A percentile compares a stretch with the other conserved stretches of the same genome.
phyloP scores from a whole-genome alignment of 2,888 invertebrate genomes.

The Rhorus exstirpatorius region DNA sequence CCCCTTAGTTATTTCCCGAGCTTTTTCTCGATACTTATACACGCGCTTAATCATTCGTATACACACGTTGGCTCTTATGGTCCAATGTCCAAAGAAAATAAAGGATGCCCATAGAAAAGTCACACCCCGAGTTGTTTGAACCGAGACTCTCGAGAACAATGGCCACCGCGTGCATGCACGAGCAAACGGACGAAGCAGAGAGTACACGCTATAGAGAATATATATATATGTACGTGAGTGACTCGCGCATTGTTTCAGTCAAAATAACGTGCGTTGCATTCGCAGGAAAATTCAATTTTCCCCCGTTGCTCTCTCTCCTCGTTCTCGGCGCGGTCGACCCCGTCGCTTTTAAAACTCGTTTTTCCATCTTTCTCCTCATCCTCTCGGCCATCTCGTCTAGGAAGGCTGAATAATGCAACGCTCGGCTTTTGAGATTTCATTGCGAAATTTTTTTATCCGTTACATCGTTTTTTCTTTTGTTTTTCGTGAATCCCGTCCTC shows the following conservation, averaged over 20 bases:
- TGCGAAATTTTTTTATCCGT: neutral
- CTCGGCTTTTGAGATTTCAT: slow-evolving; percentile 31
- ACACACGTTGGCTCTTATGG: neutral
- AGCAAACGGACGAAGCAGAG: slow-evolving; percentile 16
- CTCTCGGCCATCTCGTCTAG: neutral
- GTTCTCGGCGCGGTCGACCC: slow-evolving; percentile 11
- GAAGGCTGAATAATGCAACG: slow-evolving; percentile 47
- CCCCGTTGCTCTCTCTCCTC: slow-evolving; percentile 21
- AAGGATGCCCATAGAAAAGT: slow-evolving; percentile 13
- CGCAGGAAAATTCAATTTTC: slow-evolving; percentile 62
- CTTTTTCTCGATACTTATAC: neutral
- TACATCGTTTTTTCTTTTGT: neutral
- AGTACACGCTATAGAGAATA: neutral
- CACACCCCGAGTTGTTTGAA: slow-evolving; percentile 6
- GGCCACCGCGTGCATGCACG: slow-evolving; percentile 21
- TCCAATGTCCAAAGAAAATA: slow-evolving; percentile 4
- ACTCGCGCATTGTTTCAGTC: slow-evolving; percentile 54
- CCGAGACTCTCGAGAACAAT: slow-evolving; percentile 28
- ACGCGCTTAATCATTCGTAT: slow-evolving; percentile 1
- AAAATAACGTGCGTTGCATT: slow-evolving; percentile 54
- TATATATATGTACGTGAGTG: slow-evolving; percentile 5
- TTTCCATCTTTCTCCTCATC: slow-evolving; percentile 31
- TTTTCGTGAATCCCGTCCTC: no score
- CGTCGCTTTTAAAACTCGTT: slow-evolving; percentile 27
- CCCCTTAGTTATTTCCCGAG: neutral